Conservation (phyloP, 2,113 vertebrate species). For the Glaucomys volans region DNA sequence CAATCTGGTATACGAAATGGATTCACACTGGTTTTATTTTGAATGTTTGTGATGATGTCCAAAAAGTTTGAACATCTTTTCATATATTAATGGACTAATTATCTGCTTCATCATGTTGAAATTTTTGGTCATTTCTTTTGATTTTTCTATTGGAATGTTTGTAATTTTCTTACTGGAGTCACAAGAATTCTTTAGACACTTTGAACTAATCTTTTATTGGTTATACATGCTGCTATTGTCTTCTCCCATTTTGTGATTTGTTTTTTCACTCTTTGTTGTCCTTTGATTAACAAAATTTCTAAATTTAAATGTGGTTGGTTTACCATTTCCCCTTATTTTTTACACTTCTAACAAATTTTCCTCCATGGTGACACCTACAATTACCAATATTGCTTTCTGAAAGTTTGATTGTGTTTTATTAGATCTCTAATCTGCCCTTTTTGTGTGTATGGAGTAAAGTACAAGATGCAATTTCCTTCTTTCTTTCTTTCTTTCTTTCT, state of each 20-base stretch:
- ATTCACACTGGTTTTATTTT: not conserved
- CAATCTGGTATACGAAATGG: not conserved
- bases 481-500: no score
- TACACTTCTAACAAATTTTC: constrained; percentile 1
- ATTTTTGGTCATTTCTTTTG: not conserved
- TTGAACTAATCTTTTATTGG: not conserved
- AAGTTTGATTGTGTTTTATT: no score
- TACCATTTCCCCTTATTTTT: not conserved
- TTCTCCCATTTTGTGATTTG: not conserved
- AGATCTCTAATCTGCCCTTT: no score
- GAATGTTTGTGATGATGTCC: not conserved
- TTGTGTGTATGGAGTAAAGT: no score
- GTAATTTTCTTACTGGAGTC: constrained; percentile 9
- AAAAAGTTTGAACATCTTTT: not conserved
- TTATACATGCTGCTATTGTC: not conserved
- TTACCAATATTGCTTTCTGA: not conserved
- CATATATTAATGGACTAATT: no score
- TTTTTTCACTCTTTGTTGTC: not conserved
- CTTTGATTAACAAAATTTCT: not conserved
- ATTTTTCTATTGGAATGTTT: not conserved
- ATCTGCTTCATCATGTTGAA: not conserved
- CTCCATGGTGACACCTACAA: not conserved
- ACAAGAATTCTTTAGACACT: not conserved
- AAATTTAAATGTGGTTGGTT: not conserved
- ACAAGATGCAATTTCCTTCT: no score